These are phyloP conservation scores for Hypolimnas misippus DNA, from an alignment of 2,888 invertebrate genomes.

Conservation along the genomic window DNA sequence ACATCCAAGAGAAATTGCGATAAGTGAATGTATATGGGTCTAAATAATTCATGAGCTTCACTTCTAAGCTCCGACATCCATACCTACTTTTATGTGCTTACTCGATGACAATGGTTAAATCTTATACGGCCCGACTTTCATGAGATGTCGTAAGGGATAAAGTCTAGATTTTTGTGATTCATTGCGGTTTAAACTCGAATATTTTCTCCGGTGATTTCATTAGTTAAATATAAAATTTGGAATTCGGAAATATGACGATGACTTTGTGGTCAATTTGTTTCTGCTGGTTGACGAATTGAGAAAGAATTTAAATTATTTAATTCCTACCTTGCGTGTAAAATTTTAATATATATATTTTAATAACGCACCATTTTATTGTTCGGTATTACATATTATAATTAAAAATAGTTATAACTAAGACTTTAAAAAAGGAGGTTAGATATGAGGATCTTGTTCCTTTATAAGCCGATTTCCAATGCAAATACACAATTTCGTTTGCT, in stretches of 20 bases:
- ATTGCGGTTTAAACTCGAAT: slow-evolving; percentile 46
- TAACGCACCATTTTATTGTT: too few relatives aligned
- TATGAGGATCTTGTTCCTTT: too few relatives aligned
- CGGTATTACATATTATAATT: too few relatives aligned
- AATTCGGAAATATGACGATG: slow-evolving; percentile 23
- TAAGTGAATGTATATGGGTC: slow-evolving; percentile 56
- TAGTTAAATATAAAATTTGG: slow-evolving; percentile 5
- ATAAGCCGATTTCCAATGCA: too few relatives aligned
- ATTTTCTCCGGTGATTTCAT: slow-evolving; percentile 36
- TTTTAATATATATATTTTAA: too few relatives aligned
- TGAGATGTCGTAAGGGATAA: slow-evolving; percentile 65
- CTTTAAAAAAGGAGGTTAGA: too few relatives aligned
- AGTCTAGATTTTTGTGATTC: slow-evolving; percentile 58
- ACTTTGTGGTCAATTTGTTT: neutral
- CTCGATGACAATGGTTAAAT: slow-evolving; percentile 65
- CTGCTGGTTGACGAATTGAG: neutral
- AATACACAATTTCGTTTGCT: too few relatives aligned
- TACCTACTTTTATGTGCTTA: slow-evolving; percentile 20
- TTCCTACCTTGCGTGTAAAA: too few relatives aligned
- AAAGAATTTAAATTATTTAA: too few relatives aligned
- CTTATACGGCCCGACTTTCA: slow-evolving; percentile 56
- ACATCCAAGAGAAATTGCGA: slow-evolving; percentile 53
- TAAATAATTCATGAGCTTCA: slow-evolving; percentile 77
- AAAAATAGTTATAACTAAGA: too few relatives aligned
- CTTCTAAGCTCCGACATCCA: slow-evolving; percentile 53